Base-by-base conservation (phyloP, 1,140 invertebrate species). In the Aphelinus atriplicis region DNA sequence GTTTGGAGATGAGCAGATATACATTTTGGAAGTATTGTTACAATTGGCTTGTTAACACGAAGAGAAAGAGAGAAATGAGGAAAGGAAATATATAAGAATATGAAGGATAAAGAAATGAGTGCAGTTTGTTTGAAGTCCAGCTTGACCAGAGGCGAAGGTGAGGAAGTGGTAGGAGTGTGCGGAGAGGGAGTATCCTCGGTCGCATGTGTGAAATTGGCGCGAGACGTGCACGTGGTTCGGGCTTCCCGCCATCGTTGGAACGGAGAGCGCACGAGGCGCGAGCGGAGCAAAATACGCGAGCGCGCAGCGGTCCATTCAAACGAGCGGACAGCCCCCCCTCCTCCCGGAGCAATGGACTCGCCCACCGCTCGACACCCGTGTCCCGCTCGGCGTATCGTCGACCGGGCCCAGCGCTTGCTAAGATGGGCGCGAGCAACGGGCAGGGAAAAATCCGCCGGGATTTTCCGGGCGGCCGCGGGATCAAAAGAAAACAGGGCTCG, bases 211-310 rank as follows among this genome's bases (percentile, higher is more conserved):
- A 26, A 26, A 26, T 26, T 26, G 26, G 26, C 26, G 26, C 26
- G 26, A 26, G 26, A 26, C 26, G 63, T 60, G 72, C 73, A 75
- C 68, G 78, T 79, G 75, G 75, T 55, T 60, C 7, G 42, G 9
- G 55, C 73, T 85, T 85, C 84, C 82, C 83, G 84, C 84, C 81
- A 85, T 84, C 83, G 82, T 85, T 84, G 80, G 79, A 75, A 77
- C 77, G 26, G 0, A 26, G 26, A 26, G 26, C 26, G 26, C 26
- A 26, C 26, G 63, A 5, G 3, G 3, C 51, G 43, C 6, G 10
- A n/a, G 10, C 7, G 1, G 56, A 42, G 5, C n/a, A 51, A 51
- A 26, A 64, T 46, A 51, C 53, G 50, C 65, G 68, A 10, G 53
- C 58, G 67, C 72, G 77, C 73, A 71, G 65, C 76, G 71, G 71